phyloP scores from a whole-genome alignment of 2,888 invertebrate genomes.

The Matsumyia berberina region DNA sequence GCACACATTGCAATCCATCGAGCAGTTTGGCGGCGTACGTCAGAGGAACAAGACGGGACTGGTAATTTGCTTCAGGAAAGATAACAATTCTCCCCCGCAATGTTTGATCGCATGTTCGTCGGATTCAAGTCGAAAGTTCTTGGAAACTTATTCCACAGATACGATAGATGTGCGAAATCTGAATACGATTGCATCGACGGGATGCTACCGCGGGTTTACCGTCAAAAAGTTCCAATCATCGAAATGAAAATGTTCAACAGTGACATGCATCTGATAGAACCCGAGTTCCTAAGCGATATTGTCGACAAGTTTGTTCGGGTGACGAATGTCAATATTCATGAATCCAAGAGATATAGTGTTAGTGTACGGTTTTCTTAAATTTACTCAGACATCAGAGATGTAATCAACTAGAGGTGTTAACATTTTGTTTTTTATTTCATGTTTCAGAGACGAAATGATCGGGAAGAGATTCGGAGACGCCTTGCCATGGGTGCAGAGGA shows the following conservation, averaged over 20 bases:
- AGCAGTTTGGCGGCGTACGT: slow-evolving; percentile 57
- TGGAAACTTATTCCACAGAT: slow-evolving; percentile 69
- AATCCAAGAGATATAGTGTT: slow-evolving; percentile 79
- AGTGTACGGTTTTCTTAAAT: slow-evolving; percentile 21
- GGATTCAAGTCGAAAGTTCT: slow-evolving; percentile 73
- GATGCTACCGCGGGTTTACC: slow-evolving; percentile 80
- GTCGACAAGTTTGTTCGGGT: slow-evolving; percentile 86
- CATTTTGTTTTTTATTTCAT: slow-evolving; percentile 37
- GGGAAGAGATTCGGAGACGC: slow-evolving; percentile 95
- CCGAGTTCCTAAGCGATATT: slow-evolving; percentile 85
- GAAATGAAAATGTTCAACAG: slow-evolving; percentile 78
- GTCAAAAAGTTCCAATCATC: slow-evolving; percentile 76
- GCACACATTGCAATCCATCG: slow-evolving; percentile 34
- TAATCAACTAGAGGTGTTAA: neutral
- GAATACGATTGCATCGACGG: slow-evolving; percentile 78
- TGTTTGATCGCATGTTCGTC: slow-evolving; percentile 77
- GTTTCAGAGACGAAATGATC: slow-evolving; percentile 93
- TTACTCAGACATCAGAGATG: neutral
- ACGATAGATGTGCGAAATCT: slow-evolving; percentile 66
- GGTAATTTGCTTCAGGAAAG: neutral
- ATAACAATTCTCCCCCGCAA: slow-evolving; percentile 46
- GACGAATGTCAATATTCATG: slow-evolving; percentile 85
- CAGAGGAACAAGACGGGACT: slow-evolving; percentile 34
- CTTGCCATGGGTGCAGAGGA: slow-evolving; percentile 95
- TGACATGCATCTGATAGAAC: slow-evolving; percentile 78